phyloP scores from a whole-genome alignment of 2,113 vertebrate genomes.

The Saguinus imperator region DNA sequence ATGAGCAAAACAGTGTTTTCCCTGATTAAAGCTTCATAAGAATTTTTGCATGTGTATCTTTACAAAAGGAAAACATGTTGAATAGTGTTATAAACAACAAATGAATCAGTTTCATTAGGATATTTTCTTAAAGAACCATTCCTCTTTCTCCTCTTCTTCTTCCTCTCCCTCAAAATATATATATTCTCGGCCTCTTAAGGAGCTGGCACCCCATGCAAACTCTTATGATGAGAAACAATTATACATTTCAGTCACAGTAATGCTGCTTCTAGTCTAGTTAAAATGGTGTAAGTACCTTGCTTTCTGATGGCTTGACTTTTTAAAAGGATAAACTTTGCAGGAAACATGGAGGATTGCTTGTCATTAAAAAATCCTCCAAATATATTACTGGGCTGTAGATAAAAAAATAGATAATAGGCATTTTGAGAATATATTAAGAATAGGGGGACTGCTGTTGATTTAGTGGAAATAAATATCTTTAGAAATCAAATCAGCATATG shows the following conservation, averaged over 20 bases:
- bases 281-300: background rate
- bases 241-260: background rate
- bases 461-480: constrained; percentile 18
- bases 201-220: background rate
- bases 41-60: background rate
- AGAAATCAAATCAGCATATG: background rate
- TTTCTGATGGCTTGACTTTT: constrained; percentile 15
- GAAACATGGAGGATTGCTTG: background rate
- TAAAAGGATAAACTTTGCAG: constrained; percentile 1
- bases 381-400: background rate
- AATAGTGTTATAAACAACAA: background rate
- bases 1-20: background rate
- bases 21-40: background rate
- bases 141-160: fast-evolving
- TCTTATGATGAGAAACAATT: background rate
- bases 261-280: background rate
- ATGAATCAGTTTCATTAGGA: background rate
- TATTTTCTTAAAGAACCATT: background rate
- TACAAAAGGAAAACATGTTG: background rate
- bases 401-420: background rate
- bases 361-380: background rate
- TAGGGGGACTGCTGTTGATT: background rate
- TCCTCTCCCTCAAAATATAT: background rate
- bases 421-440: background rate
- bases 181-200: background rate